These are phyloP conservation scores for Cirrhinus molitorella DNA, from an alignment of 2,797 vertebrate species.

Conservation along the genomic window DNA sequence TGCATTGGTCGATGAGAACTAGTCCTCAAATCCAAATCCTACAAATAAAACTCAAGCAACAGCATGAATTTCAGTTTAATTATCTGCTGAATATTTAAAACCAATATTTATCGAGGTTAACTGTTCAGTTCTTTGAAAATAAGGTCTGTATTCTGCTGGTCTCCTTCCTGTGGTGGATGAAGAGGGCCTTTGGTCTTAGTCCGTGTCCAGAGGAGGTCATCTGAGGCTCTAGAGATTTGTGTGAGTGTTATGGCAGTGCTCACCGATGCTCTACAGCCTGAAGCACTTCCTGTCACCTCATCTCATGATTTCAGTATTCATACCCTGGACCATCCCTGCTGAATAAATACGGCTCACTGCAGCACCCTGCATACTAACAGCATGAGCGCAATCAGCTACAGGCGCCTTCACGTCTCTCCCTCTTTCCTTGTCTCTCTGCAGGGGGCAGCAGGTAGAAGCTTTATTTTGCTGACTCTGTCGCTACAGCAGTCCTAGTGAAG, in stretches of 20 bases:
- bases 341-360: slow-evolving; percentile 52
- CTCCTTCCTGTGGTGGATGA: not conserved
- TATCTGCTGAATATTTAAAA: not conserved
- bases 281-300: slow-evolving; percentile 53
- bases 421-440: slow-evolving; percentile 43
- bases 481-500: slow-evolving; percentile 40
- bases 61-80: not conserved
- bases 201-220: slow-evolving; percentile 38
- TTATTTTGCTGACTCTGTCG: slow-evolving; percentile 39
- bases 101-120: not conserved
- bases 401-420: slow-evolving; percentile 50
- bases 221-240: slow-evolving; percentile 31
- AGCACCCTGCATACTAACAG: slow-evolving; percentile 41
- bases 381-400: slow-evolving; percentile 61
- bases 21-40: not conserved
- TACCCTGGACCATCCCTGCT: slow-evolving; percentile 56
- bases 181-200: slow-evolving; percentile 11
- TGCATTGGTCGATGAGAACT: not conserved
- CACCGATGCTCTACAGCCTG: slow-evolving; percentile 36
- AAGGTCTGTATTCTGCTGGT: not conserved
- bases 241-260: slow-evolving; percentile 39
- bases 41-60: not conserved
- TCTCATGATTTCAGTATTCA: slow-evolving; percentile 55
- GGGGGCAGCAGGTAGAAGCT: slow-evolving; percentile 37
- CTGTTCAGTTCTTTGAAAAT: not conserved